Percentiles rank a stretch among this genome's conserved stretches.
phyloP scores from a whole-genome alignment of 2,113 vertebrate genomes.

The Cathartes aura region DNA sequence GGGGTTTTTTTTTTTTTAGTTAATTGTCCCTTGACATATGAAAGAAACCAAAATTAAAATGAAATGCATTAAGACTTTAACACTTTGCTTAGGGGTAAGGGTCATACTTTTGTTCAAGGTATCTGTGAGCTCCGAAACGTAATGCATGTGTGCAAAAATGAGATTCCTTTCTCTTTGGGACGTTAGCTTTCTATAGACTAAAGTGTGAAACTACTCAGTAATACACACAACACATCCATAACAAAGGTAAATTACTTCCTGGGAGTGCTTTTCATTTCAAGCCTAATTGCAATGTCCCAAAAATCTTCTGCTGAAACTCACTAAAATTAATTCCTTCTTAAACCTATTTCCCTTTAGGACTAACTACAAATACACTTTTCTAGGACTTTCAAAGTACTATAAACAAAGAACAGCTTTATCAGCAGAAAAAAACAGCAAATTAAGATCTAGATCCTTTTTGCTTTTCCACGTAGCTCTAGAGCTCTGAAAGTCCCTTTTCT shows the following conservation, averaged over 20 bases:
- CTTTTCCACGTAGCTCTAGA: not conserved
- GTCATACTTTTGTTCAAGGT: not conserved
- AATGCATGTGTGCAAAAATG: not conserved
- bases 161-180: not conserved
- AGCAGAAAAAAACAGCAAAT: not conserved
- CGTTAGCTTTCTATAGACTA: not conserved
- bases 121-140: not conserved
- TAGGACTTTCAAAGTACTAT: not conserved
- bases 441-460: not conserved
- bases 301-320: slow-evolving; percentile 8
- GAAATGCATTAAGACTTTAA: not conserved
- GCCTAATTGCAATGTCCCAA: not conserved
- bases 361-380: not conserved
- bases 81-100: not conserved
- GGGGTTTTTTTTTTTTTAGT: not conserved
- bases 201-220: not conserved
- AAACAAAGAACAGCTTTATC: not conserved
- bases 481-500: not conserved
- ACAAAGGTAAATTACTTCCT: slow-evolving; percentile 12
- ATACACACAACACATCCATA: not conserved
- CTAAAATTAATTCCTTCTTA: not conserved
- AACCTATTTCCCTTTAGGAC: not conserved
- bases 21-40: not conserved
- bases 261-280: not conserved
- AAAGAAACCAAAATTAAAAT: not conserved